These are phyloP conservation scores for Hycleus phaleratus DNA, from an alignment of 1,140 invertebrate genomes.

Conservation along the genomic window DNA sequence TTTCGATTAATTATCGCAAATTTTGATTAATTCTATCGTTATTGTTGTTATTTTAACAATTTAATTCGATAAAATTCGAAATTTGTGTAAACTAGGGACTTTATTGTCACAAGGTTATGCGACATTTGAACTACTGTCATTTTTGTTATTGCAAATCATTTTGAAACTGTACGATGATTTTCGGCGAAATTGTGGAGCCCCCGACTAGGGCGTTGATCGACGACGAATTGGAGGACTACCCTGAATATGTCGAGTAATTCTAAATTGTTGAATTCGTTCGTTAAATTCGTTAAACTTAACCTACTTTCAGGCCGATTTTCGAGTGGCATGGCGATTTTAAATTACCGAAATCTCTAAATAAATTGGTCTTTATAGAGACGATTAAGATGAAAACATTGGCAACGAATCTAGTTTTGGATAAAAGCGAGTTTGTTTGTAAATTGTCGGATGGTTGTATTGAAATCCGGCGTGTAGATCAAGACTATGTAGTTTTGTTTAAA, in stretches of 20 bases:
- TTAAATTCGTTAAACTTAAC: background rate
- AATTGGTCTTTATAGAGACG: constrained; percentile 29
- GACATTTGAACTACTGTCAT: too few species aligned
- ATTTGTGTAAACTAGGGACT: too few species aligned
- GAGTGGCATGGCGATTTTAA: constrained; percentile 24
- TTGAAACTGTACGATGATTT: constrained; percentile 24
- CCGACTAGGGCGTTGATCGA: constrained; percentile 33
- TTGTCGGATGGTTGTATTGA: constrained; percentile 20
- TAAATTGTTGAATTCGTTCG: background rate
- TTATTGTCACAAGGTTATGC: too few species aligned
- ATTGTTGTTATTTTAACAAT: too few species aligned
- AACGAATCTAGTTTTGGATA: constrained; percentile 16
- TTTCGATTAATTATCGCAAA: too few species aligned
- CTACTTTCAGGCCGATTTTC: constrained; percentile 17
- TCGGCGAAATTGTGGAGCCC: constrained; percentile 37
- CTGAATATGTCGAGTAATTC: constrained; percentile 26
- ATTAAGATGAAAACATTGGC: constrained; percentile 21
- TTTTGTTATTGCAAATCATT: background rate
- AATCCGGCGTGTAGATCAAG: constrained; percentile 14
- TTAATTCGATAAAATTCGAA: too few species aligned
- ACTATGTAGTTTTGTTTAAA: constrained; percentile 23
- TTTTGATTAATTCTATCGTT: too few species aligned
- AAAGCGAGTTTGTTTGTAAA: constrained; percentile 15
- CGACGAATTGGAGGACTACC: constrained; percentile 26
- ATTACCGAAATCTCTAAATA: constrained; percentile 19